Evolutionary conservation across 2,888 invertebrate genomes (phyloP).

Genomic region (Acanthoscelides obtectus): DNA sequence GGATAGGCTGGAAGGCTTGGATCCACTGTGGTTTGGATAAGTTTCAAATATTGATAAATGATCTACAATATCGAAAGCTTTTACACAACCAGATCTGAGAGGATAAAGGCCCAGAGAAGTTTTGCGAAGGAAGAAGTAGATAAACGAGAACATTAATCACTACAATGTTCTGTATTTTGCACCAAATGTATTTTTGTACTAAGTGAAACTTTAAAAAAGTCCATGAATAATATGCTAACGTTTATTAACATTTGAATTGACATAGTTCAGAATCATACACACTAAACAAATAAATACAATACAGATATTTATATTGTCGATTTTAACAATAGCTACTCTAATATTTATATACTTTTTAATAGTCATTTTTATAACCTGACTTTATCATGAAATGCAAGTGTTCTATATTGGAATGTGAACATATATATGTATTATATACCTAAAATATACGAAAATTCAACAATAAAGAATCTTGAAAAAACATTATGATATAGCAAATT

Average conservation of each 20-base stretch:
- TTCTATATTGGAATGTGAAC: neutral
- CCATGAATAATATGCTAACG: constrained; percentile 15
- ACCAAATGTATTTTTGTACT: too few species aligned
- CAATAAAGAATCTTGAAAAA: neutral
- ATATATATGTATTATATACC: neutral
- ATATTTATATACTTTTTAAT: neutral
- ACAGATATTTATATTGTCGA: neutral
- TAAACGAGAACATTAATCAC: too few species aligned
- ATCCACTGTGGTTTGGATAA: constrained; percentile 6
- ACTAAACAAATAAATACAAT: neutral
- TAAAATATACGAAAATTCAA: neutral
- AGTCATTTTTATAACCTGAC: neutral
- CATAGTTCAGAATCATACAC: constrained; percentile 9
- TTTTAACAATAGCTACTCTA: neutral
- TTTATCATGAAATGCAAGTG: neutral
- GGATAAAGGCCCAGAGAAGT: too few species aligned
- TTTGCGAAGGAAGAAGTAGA: too few species aligned
- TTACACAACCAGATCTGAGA: too few species aligned
- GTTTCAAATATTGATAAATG: too few species aligned
- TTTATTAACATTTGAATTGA: constrained; percentile 32
- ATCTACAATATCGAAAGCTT: too few species aligned
- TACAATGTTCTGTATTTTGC: too few species aligned
- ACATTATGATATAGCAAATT: too few species aligned
- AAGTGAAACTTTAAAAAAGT: neutral
- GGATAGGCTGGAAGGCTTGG: constrained; percentile 12